Evolutionary conservation across 30 jellyfish, hydroid and myxozoan genomes (phyloP), one percentile per base, ranked within the genome.

Genomic region (Turritopsis dohrnii): DNA sequence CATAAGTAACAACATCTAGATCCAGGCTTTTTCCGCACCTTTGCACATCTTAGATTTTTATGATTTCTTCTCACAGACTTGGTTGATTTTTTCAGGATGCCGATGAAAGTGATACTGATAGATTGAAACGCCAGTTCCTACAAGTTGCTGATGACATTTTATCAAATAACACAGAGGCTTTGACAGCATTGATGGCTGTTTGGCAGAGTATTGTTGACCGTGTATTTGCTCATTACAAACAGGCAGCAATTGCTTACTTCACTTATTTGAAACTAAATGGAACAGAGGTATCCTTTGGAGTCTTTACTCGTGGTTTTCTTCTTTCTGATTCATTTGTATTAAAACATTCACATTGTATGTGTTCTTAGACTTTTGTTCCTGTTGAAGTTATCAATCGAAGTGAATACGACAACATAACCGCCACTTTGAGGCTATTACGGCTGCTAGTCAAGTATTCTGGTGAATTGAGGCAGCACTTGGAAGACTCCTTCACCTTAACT

Each of bases 401-500:
- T 76, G 99, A 94, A 53, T 84, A 94, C 71, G 99, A 95, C 20
- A 90, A 94, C 83, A 94, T 94, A 79, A 94, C 99, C 0, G 97
- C 99, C 21, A 94, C 99, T 7, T 77, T 94, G 80, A 79, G 99
- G 18, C 85, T 94, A 31, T 80, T 94, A 71, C 81, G 99, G 52
- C 83, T 94, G 65, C 90, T 94, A 31, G 99, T 94, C 25, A 94
- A 94, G 76, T 94, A 94, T 77, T 89, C 97, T 22, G 96, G 97
- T 1, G 99, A 94, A 73, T 72, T 94, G 87, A 89, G 90, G 79
- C 86, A 85, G 41, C 97, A 94, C 28, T 74, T 94, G 54, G 96
- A 94, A 74, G 77, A 79, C 0, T 90, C 90, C 80, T 74, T 94
- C n/a, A 76, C 74, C n/a, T 95, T 89, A 65, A 94, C 99, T 18